Evolutionary conservation across 2,888 invertebrate genomes (phyloP), one percentile per base, ranked within the genome.

Genomic region (Physocephala rufipes): DNA sequence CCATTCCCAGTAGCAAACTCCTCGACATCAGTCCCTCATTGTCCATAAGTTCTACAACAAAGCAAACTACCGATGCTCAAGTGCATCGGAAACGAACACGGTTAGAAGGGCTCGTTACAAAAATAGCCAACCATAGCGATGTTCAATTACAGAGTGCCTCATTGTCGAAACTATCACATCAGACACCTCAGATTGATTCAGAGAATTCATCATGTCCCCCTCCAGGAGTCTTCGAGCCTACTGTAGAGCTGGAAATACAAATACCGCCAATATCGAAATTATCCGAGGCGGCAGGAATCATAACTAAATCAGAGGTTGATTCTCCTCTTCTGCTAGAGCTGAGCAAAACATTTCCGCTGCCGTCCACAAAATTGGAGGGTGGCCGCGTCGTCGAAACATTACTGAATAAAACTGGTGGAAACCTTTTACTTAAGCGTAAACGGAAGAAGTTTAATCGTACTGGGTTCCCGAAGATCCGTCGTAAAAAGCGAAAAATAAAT

Each of bases 391-490:
- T 86, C 16, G 86, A 86, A 72, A 79, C 82, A n/a, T 71, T 86
- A 24, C 79, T 86, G 0, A 84, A 82, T 73, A 85, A 85, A 74
- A 84, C 84, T 0, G 83, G 84, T 0, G 83, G 81, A 2, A 82
- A 82, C 76, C 76, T 84, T 16, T 76, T 84, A 53, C 87, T 89
- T 73, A 89, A 88, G 80, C 83, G 88, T 1, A 89, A 94, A 77
- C 89, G 94, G 53, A 92, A 95, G 82, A 91, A 93, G 24, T 92
- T 93, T 55, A 95, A 95, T 82, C 89, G 94, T 78, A 95, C 95
- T 21, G 96, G 96, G 3, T 96, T 96, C 83, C 96, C 96, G 0
- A 93, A 91, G 26, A 87, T 93, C 19, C 93, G 93, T 80, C 92
- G 90, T 82, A 95, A 94, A 86, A 95, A 94, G 82, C 92, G 93